Percentiles rank a stretch among this genome's conserved stretches.
These are phyloP conservation scores for Eilema depressum DNA, from an alignment of 2,888 invertebrate species.

Conservation along the genomic window DNA sequence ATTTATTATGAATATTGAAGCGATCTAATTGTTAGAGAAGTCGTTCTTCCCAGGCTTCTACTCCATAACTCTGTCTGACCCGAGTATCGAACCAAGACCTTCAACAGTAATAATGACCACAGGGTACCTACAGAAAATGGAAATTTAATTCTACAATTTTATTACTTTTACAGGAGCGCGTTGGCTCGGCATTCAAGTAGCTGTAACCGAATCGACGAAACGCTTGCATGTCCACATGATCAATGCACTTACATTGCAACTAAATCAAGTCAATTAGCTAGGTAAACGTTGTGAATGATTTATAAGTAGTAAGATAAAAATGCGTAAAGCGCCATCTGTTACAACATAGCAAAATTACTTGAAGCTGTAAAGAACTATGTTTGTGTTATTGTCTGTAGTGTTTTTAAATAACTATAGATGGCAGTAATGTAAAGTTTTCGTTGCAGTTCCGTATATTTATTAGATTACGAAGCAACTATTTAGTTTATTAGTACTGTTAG, in stretches of 20 bases:
- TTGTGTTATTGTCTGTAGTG: not conserved
- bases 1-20: no score
- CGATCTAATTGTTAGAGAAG: no score
- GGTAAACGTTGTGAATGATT: constrained; percentile 49
- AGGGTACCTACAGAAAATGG: not conserved
- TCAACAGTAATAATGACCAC: no score
- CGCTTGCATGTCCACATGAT: constrained; percentile 65
- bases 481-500: no score
- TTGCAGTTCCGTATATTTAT: no score
- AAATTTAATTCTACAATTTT: not conserved
- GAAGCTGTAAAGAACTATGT: not conserved
- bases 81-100: no score
- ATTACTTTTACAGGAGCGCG: constrained; percentile 51
- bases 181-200: constrained; percentile 57
- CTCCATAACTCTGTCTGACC: no score
- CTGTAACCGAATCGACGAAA: constrained; percentile 39
- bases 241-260: constrained; percentile 69
- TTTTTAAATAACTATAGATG: constrained; percentile 42
- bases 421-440: constrained; percentile 23
- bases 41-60: no score
- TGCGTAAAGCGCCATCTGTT: constrained; percentile 47
- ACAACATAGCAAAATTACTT: not conserved
- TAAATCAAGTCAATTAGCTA: constrained; percentile 66
- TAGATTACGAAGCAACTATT: no score
- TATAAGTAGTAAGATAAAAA: not conserved